phyloP scores from a whole-genome alignment of 2,797 vertebrate genomes.

The Coendou prehensilis region DNA sequence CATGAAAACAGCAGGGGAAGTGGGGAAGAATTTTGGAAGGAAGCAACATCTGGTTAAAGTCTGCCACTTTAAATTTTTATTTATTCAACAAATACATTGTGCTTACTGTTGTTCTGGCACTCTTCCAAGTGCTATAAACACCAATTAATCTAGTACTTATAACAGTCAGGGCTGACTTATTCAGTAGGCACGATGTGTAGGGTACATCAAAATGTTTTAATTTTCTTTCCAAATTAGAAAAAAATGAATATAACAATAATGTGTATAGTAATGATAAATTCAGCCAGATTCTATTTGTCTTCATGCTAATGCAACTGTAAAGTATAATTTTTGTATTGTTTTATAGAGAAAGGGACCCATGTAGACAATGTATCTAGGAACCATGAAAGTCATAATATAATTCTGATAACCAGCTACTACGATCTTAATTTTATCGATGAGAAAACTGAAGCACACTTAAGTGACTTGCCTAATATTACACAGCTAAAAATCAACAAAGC shows the following conservation, averaged over 20 bases:
- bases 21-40: constrained; percentile 6
- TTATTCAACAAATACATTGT: constrained; percentile 37
- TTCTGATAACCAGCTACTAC: neutral
- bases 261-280: neutral
- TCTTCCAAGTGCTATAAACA: constrained; percentile 26
- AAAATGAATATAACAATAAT: constrained; percentile 11
- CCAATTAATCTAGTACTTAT: constrained; percentile 9
- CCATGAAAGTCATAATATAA: neutral
- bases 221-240: constrained; percentile 48
- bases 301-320: neutral
- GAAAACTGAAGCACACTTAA: neutral
- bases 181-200: neutral
- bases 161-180: neutral
- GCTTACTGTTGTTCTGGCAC: neutral
- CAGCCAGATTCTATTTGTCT: neutral
- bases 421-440: constrained; percentile 5
- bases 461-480: neutral
- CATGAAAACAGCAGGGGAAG: neutral
- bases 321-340: constrained; percentile 35
- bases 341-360: constrained; percentile 23
- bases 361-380: neutral
- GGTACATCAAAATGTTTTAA: neutral
- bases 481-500: neutral
- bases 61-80: constrained; percentile 35
- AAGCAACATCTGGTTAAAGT: constrained; percentile 24